Conservation (phyloP, 2,113 vertebrate species). For the Leucopsar rothschildi region DNA sequence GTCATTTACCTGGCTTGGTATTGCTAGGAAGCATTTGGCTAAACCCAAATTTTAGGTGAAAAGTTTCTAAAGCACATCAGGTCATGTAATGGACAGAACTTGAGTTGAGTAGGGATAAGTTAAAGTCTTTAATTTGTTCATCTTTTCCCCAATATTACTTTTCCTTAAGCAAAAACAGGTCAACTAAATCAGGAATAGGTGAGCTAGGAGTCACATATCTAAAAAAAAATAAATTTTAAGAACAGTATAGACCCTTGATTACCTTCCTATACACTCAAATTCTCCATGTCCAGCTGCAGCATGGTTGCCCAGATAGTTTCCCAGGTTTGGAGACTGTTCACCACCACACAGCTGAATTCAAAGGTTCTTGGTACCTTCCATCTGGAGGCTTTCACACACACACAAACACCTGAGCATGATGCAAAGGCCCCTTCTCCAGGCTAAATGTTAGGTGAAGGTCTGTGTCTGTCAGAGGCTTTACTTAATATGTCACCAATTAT, state of each 20-base stretch:
- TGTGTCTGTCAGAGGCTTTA: background rate
- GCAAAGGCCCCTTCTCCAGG: background rate
- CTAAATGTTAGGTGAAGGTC: background rate
- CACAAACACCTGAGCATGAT: background rate
- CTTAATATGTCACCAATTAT: background rate
- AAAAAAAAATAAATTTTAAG: too few species aligned
- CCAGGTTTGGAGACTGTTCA: background rate
- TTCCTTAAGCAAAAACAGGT: background rate
- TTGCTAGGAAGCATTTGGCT: background rate
- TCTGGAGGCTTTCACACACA: background rate
- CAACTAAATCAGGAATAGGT: background rate
- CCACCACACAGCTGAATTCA: background rate
- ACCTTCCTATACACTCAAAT: background rate
- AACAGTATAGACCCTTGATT: background rate
- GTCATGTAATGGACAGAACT: background rate
- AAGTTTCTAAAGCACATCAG: background rate
- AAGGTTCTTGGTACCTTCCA: background rate
- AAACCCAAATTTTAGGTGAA: background rate
- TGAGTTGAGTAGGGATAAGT: background rate
- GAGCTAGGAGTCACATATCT: background rate
- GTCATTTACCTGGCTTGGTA: background rate
- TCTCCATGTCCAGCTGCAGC: background rate
- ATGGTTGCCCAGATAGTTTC: background rate
- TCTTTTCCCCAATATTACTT: background rate
- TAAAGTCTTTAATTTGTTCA: background rate